A percentile compares a stretch with the other conserved stretches of the same genome.
These are phyloP conservation scores for Saimiri boliviensis DNA, from an alignment of 2,113 vertebrate species.

Conservation along the genomic window DNA sequence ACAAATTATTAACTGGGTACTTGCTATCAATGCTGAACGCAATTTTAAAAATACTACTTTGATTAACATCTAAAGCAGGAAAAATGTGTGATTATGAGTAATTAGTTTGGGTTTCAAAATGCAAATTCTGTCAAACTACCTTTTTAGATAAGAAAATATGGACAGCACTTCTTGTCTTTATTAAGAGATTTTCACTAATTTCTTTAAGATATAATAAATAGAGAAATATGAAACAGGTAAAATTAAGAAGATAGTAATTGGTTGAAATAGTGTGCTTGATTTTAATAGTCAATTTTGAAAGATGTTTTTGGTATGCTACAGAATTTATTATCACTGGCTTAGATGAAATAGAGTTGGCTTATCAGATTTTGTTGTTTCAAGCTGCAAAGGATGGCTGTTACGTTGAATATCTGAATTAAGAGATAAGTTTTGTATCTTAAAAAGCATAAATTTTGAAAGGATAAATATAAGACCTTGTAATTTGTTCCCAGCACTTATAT, in stretches of 20 bases:
- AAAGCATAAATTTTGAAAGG: neutral
- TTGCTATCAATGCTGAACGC: neutral
- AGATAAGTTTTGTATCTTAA: neutral
- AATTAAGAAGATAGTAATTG: neutral
- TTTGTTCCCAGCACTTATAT: neutral
- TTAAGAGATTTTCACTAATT: neutral
- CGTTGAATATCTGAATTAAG: neutral
- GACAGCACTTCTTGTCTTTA: neutral
- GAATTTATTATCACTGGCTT: neutral
- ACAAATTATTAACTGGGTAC: neutral
- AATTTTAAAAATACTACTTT: neutral
- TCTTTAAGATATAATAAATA: neutral
- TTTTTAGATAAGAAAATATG: slow-evolving; percentile 2
- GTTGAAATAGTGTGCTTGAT: neutral
- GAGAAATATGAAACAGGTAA: neutral
- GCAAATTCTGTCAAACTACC: neutral
- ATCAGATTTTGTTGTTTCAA: neutral
- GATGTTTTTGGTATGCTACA: neutral
- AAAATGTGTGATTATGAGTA: neutral
- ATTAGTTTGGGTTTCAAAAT: neutral
- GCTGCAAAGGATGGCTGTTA: neutral
- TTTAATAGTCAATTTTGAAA: neutral
- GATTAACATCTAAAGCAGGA: neutral
- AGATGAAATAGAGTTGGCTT: neutral
- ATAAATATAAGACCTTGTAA: neutral